Base-by-base conservation (phyloP, 2,888 invertebrate genomes). In the Macrophya alboannulata region DNA sequence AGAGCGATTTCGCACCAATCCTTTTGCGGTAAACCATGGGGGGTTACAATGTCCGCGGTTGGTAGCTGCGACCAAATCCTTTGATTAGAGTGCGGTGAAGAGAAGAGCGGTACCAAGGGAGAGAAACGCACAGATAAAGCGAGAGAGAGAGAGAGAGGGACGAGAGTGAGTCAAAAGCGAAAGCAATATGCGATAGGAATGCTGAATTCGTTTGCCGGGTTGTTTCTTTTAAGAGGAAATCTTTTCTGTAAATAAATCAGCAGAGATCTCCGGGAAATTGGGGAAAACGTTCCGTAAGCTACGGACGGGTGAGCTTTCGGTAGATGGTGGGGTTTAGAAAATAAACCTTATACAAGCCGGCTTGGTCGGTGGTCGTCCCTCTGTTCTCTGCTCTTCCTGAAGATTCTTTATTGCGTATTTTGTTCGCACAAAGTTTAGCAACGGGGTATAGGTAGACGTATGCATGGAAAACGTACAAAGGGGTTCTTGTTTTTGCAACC, bases 221-320 rank as follows among this genome's bases (percentile, higher is more conserved):
- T 85, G 71, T 85, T 85, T 77, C 71, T 48, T 71, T 81, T 55
- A 55, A 62, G 85, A 43, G 62, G 25, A 79, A 79, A 85, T 85
- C 81, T 85, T 82, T 85, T 85, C 79, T 85, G 79, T 59, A 81
- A 82, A 82, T 85, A 85, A 85, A 85, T 85, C 85, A 79, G 68
- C 81, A 37, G 79, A 79, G 85, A 85, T 85, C 68, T 85, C 72
- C 68, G 55, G 85, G 71, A 85, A 85, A 85, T 85, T 85, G 85
- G 85, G 85, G 82, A 85, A 85, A 85, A 81, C 82, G 65, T 79
- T 85, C 71, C 48, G 71, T 51, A 85, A 85, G 77, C 85, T 45
- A 77, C 62, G 85, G 71, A 55, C 31, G 71, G 68, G 48, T 83
- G 68, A 83, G 83, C 83, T 83, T 81, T 81, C 62, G 68, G 68